Conservation (phyloP, 2,797 vertebrate species). For the Semotilus atromaculatus region DNA sequence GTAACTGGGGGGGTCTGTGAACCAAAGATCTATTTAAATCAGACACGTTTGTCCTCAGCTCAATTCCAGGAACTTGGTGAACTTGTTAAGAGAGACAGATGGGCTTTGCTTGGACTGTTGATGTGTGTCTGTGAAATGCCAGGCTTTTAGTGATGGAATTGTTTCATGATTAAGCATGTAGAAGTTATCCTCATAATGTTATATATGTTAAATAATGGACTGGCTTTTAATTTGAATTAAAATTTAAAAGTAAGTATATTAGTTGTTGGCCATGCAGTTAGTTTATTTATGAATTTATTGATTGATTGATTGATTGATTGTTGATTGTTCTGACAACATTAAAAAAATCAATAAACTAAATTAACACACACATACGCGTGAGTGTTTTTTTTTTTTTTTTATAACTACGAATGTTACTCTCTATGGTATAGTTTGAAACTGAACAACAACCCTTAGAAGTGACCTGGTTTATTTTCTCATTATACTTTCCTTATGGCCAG, state of each 20-base stretch:
- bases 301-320: too few relatives aligned
- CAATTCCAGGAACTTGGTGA: constrained; percentile 48
- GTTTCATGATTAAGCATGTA: background rate
- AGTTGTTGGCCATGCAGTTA: too few relatives aligned
- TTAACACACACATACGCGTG: too few relatives aligned
- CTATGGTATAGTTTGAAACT: constrained; percentile 3
- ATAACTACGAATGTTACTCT: background rate
- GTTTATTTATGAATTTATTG: too few relatives aligned
- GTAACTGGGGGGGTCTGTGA: constrained; percentile 53
- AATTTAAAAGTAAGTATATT: constrained; percentile 25
- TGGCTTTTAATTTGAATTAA: constrained; percentile 41
- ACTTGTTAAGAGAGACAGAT: constrained; percentile 61
- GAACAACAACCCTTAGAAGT: background rate
- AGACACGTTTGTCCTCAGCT: constrained; percentile 50
- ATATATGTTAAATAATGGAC: constrained; percentile 35
- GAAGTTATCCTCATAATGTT: constrained; percentile 1
- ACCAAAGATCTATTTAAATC: constrained; percentile 60
- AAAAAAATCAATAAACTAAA: too few relatives aligned
- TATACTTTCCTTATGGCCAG: background rate
- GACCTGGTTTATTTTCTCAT: constrained; percentile 22
- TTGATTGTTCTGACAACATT: too few relatives aligned
- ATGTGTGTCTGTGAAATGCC: constrained; percentile 57
- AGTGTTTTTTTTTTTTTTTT: too few relatives aligned
- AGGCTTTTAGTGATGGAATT: constrained; percentile 26
- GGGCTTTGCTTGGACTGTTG: constrained; percentile 42